These are phyloP conservation scores for Leptopilina drosophilae DNA, from an alignment of 2,888 invertebrate species.

Conservation along the genomic window DNA sequence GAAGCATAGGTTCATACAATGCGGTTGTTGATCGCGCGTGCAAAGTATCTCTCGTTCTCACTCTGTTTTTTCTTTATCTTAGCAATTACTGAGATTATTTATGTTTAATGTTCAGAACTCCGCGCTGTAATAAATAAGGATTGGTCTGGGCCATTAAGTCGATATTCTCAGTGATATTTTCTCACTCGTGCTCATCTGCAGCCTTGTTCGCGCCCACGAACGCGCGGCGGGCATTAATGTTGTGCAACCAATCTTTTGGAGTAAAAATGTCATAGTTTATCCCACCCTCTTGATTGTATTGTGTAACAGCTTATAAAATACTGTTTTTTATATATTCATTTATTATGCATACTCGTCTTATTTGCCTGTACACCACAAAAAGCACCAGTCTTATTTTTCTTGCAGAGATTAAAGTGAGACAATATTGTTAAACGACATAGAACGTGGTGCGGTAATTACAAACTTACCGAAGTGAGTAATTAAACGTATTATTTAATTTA, in stretches of 20 bases:
- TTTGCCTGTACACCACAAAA: no score
- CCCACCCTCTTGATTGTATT: slow-evolving; percentile 1
- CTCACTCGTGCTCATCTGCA: slow-evolving; percentile 70
- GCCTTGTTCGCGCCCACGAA: slow-evolving; percentile 71
- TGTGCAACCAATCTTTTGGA: slow-evolving; percentile 47
- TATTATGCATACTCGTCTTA: not conserved
- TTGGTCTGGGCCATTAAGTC: slow-evolving; percentile 72
- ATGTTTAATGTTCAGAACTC: slow-evolving; percentile 65
- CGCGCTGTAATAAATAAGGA: slow-evolving; percentile 68
- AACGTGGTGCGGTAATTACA: no score
- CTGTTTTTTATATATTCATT: not conserved
- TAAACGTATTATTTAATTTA: no score
- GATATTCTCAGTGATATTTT: slow-evolving; percentile 74
- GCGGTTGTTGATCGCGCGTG: slow-evolving; percentile 49
- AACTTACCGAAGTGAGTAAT: no score
- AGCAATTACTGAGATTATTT: slow-evolving; percentile 69
- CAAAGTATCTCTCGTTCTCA: slow-evolving; percentile 51
- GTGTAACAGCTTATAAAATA: not conserved
- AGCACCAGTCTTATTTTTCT: no score
- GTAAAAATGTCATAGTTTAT: slow-evolving; percentile 21
- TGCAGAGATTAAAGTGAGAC: no score
- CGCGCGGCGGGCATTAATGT: slow-evolving; percentile 62
- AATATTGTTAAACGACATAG: no score
- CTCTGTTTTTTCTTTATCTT: slow-evolving; percentile 56
- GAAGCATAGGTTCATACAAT: not conserved